Evolutionary conservation across 2,888 invertebrate species (phyloP).

Genomic region (Eupithecia insigniata): DNA sequence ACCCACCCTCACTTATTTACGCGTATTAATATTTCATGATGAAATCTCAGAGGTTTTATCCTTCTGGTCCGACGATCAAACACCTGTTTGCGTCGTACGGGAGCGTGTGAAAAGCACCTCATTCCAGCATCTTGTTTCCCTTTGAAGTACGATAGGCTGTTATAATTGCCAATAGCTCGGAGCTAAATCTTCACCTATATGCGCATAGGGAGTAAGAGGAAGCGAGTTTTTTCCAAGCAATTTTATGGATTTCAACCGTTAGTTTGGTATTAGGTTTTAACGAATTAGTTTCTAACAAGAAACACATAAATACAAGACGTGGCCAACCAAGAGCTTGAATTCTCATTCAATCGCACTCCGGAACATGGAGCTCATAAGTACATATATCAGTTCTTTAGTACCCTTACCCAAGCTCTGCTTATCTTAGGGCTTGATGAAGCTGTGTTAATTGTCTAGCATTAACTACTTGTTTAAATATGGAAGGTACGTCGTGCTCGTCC

Average conservation of each 20-base stretch:
- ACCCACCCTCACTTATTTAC: slow-evolving; percentile 6
- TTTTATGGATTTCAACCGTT: not conserved
- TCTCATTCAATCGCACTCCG: too few species aligned
- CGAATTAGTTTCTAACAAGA: too few species aligned
- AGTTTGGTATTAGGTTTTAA: too few species aligned
- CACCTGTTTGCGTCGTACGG: slow-evolving; percentile 51
- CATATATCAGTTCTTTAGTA: too few species aligned
- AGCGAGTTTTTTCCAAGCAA: slow-evolving; percentile 8
- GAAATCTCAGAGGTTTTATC: slow-evolving; percentile 23
- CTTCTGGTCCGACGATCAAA: slow-evolving; percentile 33
- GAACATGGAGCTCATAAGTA: too few species aligned
- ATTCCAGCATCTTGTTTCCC: slow-evolving; percentile 59
- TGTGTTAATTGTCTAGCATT: too few species aligned
- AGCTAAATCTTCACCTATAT: slow-evolving; percentile 58
- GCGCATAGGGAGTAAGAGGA: slow-evolving; percentile 43
- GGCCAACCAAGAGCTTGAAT: too few species aligned
- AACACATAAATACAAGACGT: too few species aligned
- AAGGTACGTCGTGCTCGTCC: too few species aligned
- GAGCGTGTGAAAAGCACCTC: slow-evolving; percentile 60
- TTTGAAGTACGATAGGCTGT: slow-evolving; percentile 73
- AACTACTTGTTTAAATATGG: too few species aligned
- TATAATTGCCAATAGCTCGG: slow-evolving; percentile 79
- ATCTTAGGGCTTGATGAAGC: too few species aligned
- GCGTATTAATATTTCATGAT: slow-evolving; percentile 30
- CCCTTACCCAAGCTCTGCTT: too few species aligned